phyloP scores from a whole-genome alignment of 2,113 vertebrate genomes.

The Stomatorhinus ivindoensis region DNA sequence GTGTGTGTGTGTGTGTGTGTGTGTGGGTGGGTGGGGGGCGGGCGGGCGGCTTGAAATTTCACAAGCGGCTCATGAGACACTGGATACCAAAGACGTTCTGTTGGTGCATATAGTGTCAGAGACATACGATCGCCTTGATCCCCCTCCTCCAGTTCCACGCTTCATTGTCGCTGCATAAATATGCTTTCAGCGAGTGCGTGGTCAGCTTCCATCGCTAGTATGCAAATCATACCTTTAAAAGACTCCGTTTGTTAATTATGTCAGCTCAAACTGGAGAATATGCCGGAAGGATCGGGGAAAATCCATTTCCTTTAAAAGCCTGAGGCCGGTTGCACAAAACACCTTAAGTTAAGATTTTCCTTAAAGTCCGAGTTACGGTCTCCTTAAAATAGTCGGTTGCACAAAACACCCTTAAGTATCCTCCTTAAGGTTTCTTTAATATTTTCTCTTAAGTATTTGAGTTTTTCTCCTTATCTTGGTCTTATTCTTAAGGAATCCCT shows the following conservation, averaged over 20 bases:
- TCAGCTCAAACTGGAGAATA: neutral
- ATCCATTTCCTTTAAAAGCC: neutral
- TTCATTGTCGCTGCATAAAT: slow-evolving; percentile 23
- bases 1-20: neutral
- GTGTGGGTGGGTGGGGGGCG: too few relatives aligned
- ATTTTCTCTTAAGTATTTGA: too few relatives aligned
- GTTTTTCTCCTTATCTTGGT: too few relatives aligned
- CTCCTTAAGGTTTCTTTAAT: too few relatives aligned
- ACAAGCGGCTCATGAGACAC: neutral
- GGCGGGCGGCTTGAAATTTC: neutral
- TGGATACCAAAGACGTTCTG: neutral
- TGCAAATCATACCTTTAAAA: neutral
- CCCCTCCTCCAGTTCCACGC: neutral
- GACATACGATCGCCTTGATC: neutral
- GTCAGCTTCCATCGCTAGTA: slow-evolving; percentile 5
- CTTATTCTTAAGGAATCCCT: too few relatives aligned
- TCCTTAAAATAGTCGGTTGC: too few relatives aligned
- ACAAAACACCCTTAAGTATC: too few relatives aligned
- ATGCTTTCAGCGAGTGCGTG: slow-evolving; percentile 32
- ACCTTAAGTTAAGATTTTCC: too few relatives aligned
- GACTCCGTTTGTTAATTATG: neutral
- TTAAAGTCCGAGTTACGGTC: too few relatives aligned
- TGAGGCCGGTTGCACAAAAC: too few relatives aligned
- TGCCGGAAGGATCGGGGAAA: neutral
- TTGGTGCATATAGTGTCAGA: neutral